phyloP scores from a whole-genome alignment of 2,888 invertebrate species.

The Malthinus flaveolus region DNA sequence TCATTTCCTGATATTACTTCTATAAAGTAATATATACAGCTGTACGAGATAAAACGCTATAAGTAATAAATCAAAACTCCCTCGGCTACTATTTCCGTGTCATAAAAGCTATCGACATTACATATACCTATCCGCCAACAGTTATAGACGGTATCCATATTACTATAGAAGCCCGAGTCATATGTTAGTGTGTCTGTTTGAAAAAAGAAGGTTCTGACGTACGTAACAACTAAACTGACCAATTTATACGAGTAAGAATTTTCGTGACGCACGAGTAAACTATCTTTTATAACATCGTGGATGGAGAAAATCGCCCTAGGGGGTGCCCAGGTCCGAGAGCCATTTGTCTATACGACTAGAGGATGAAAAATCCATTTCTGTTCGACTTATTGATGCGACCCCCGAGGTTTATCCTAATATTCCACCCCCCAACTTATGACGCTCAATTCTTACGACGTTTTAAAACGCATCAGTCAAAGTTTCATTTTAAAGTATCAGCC shows the following conservation, averaged over 20 bases:
- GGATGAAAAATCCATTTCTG: conserved; percentile 59
- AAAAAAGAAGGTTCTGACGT: conserved; percentile 22
- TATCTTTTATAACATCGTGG: conserved; percentile 17
- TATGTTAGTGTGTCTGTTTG: conserved; percentile 30
- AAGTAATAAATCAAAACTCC: conserved; percentile 26
- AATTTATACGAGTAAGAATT: conserved; percentile 17
- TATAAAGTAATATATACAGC: background rate
- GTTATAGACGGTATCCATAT: conserved; percentile 34
- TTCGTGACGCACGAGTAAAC: conserved; percentile 29
- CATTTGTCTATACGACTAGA: conserved; percentile 51
- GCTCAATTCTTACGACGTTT: conserved; percentile 46
- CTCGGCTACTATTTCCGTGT: conserved; percentile 24
- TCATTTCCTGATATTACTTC: background rate
- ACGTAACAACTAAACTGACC: conserved; percentile 14
- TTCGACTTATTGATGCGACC: conserved; percentile 57
- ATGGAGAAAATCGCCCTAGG: conserved; percentile 43
- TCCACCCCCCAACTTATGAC: conserved; percentile 49
- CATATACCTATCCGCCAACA: conserved; percentile 30
- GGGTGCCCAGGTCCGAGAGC: conserved; percentile 50
- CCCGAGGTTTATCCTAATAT: conserved; percentile 50
- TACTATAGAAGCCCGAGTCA: conserved; percentile 30
- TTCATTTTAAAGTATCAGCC: conserved; percentile 26
- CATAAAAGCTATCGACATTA: conserved; percentile 33
- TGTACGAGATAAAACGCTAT: conserved; percentile 3
- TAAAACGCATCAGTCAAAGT: conserved; percentile 51